phyloP scores from a whole-genome alignment of 2,888 invertebrate genomes.

The Spicauda simplicius region DNA sequence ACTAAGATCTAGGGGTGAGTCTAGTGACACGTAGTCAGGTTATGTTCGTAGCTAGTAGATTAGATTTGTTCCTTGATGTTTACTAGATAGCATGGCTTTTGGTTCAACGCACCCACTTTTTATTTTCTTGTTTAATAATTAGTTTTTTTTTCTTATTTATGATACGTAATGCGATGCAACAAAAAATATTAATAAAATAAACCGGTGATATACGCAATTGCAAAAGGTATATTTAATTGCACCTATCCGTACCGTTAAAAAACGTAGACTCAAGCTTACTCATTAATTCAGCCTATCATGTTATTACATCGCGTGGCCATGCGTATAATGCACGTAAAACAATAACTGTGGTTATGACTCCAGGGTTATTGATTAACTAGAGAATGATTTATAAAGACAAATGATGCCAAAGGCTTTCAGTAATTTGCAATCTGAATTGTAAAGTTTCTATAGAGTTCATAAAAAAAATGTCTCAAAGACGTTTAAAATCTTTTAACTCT shows the following conservation, averaged over 20 bases:
- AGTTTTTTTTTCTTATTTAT: neutral
- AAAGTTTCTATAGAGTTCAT: too few species aligned
- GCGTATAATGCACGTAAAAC: slow-evolving; percentile 28
- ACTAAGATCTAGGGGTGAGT: slow-evolving; percentile 78
- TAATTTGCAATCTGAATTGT: neutral
- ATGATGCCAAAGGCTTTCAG: neutral
- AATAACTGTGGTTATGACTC: neutral
- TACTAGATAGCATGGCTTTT: neutral
- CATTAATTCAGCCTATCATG: slow-evolving; percentile 21
- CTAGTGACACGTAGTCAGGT: too few species aligned
- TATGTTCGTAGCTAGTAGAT: neutral
- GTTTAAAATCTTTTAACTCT: too few species aligned
- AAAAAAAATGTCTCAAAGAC: too few species aligned
- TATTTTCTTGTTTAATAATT: neutral
- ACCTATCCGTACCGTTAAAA: neutral
- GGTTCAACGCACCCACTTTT: slow-evolving; percentile 12
- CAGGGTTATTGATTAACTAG: slow-evolving; percentile 15
- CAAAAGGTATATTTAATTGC: neutral
- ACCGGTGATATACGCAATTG: neutral
- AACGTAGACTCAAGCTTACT: slow-evolving; percentile 2
- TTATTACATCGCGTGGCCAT: slow-evolving; percentile 16
- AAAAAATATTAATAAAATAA: neutral
- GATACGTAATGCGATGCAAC: neutral
- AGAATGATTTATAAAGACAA: slow-evolving; percentile 5
- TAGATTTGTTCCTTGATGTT: neutral